Base-by-base conservation (phyloP, 2,888 invertebrate genomes). In the Aporophyla nigra region DNA sequence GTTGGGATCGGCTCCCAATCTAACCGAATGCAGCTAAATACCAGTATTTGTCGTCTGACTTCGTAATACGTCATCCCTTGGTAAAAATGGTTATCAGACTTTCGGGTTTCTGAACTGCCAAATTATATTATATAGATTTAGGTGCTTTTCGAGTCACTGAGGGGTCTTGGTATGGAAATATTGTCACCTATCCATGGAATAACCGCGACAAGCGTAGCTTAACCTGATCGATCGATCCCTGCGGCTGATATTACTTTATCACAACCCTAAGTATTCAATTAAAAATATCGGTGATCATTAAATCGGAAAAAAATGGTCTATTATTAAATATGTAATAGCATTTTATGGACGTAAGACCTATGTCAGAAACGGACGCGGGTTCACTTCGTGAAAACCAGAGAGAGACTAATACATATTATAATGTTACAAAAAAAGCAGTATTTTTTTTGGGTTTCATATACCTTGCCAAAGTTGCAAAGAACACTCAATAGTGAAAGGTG, bases 271-370 rank as follows among this genome's bases (percentile, higher is more conserved):
- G 27, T 58, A 27, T 19, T 24, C 63, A 63, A 43, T 24, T 63
- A 63, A 63, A n/a, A 63, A 63, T 63, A 43, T 43, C n/a, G n/a
- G n/a, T 16, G 16, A n/a, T 63, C n/a, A 24, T 63, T 43, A 63
- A 43, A 43, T 19, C 63, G 43, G 10, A 43, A 24, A 43, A 63
- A 63, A 24, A n/a, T 63, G 5, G 19, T 43, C n/a, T 63, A 16
- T 43, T 43, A 24, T 43, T 27, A 27, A 27, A 59, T 16, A n/a
- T n/a, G n/a, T n/a, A 24, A 24, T 63, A 16, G 5, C 10, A 3
- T 24, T 43, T 43, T 63, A 43, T 43, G 19, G 43, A 16, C 62
- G 9, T 40, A 63, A 16, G 43, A n/a, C 16, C 5, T 24, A 10
- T 24, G 19, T 46, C 24, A 24, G 10, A 24, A 19, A 24, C 19